Conservation (phyloP, 2,797 vertebrate genomes). For the Poeciliopsis turneri region DNA sequence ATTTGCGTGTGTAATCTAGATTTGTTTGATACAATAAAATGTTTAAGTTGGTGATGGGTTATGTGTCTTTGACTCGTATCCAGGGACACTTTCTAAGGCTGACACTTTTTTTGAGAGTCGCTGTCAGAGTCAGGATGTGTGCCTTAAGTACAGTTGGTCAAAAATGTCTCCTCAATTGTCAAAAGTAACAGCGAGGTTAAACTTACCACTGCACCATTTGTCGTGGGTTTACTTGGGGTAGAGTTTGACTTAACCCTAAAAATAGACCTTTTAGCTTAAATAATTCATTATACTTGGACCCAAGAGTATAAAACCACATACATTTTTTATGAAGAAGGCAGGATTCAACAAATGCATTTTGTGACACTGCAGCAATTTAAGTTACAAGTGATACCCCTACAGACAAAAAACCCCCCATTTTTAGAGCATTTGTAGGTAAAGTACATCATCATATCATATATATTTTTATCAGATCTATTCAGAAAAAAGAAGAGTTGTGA, state of each 20-base stretch:
- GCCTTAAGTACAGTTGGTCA: neutral
- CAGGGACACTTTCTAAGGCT: neutral
- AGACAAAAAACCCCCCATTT: neutral
- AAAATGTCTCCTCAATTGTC: neutral
- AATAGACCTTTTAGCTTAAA: conserved; percentile 67
- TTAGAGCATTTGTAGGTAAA: neutral
- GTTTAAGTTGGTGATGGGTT: conserved; percentile 66
- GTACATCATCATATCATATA: neutral
- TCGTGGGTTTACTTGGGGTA: conserved; percentile 33
- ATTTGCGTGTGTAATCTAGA: conserved; percentile 68
- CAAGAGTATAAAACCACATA: conserved; percentile 61
- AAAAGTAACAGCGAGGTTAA: conserved; percentile 3
- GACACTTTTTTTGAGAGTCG: neutral
- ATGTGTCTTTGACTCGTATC: neutral
- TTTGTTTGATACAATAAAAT: conserved; percentile 80
- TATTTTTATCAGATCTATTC: neutral
- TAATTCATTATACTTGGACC: conserved; percentile 65
- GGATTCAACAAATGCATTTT: conserved; percentile 47
- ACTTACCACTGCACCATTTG: conserved; percentile 25
- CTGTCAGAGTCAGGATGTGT: neutral
- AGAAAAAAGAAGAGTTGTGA: conserved; percentile 10
- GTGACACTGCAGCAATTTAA: conserved; percentile 21
- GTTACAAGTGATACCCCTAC: neutral
- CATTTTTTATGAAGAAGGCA: conserved; percentile 69
- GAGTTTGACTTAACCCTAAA: conserved; percentile 58